Evolutionary conservation across 2,797 vertebrate species (phyloP).

Genomic region (Molossus alvarezi): DNA sequence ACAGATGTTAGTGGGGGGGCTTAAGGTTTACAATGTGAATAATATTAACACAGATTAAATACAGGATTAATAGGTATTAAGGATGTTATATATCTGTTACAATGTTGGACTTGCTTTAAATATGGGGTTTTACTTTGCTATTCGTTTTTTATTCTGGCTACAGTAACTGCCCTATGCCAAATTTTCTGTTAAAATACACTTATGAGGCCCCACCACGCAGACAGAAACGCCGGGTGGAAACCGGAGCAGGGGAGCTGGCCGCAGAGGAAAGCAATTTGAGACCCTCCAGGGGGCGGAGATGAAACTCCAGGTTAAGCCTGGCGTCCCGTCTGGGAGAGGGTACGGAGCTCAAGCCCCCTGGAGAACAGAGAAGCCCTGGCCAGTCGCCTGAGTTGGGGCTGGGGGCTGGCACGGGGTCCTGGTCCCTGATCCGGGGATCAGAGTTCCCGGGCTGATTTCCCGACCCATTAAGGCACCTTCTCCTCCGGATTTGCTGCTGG

Average conservation of each 20-base stretch:
- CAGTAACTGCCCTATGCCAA: constrained; percentile 21
- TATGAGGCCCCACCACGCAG: constrained; percentile 81
- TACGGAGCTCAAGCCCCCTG: not conserved
- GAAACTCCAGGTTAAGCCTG: constrained; percentile 11
- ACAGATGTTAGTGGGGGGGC: not conserved
- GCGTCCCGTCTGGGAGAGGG: not conserved
- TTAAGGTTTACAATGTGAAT: constrained; percentile 39
- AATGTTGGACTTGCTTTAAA: constrained; percentile 54
- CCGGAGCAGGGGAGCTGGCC: not conserved
- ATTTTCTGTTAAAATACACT: constrained; percentile 59
- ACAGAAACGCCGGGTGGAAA: constrained; percentile 10
- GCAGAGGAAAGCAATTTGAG: constrained; percentile 83
- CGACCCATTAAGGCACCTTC: not conserved
- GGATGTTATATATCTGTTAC: not conserved
- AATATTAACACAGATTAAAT: constrained; percentile 54
- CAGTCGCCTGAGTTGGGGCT: not conserved
- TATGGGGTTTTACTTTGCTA: constrained; percentile 43
- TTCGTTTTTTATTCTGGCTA: constrained; percentile 59
- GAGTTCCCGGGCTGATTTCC: not conserved
- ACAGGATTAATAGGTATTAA: constrained; percentile 45
- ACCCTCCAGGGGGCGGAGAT: not conserved
- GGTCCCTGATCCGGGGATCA: not conserved
- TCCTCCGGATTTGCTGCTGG: not conserved
- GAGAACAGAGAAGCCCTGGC: rapidly evolving
- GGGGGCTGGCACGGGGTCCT: not conserved